phyloP scores from a whole-genome alignment of 2,797 vertebrate species.

The Graptemys geographica region DNA sequence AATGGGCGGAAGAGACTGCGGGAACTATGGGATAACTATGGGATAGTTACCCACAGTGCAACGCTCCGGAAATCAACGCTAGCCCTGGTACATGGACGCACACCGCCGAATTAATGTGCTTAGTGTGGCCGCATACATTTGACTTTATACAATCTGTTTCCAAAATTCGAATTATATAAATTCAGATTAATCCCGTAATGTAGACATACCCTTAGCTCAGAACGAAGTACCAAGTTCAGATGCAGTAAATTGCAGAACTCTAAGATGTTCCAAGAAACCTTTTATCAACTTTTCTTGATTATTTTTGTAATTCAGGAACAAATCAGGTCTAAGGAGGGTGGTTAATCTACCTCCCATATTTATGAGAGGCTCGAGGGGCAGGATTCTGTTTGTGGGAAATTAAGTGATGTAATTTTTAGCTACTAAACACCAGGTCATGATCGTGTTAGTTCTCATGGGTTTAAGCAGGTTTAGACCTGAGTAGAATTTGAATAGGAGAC shows the following conservation, averaged over 20 bases:
- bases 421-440: fast-evolving
- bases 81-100: too few relatives aligned
- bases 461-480: neutral
- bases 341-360: neutral
- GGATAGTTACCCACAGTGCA: too few relatives aligned
- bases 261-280: neutral
- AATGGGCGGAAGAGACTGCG: too few relatives aligned
- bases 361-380: neutral
- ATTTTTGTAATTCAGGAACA: neutral
- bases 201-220: neutral
- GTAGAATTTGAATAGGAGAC: neutral
- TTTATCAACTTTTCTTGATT: neutral
- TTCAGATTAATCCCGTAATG: too few relatives aligned
- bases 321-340: neutral
- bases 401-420: fast-evolving
- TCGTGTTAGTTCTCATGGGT: fast-evolving
- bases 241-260: fast-evolving
- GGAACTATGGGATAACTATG: too few relatives aligned
- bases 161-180: too few relatives aligned
- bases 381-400: fast-evolving
- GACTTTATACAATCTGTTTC: too few relatives aligned
- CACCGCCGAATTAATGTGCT: too few relatives aligned
- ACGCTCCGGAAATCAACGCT: too few relatives aligned
- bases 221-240: neutral
- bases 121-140: too few relatives aligned